Evolutionary conservation across 2,797 vertebrate species (phyloP).

Genomic region (Tadarida brasiliensis): DNA sequence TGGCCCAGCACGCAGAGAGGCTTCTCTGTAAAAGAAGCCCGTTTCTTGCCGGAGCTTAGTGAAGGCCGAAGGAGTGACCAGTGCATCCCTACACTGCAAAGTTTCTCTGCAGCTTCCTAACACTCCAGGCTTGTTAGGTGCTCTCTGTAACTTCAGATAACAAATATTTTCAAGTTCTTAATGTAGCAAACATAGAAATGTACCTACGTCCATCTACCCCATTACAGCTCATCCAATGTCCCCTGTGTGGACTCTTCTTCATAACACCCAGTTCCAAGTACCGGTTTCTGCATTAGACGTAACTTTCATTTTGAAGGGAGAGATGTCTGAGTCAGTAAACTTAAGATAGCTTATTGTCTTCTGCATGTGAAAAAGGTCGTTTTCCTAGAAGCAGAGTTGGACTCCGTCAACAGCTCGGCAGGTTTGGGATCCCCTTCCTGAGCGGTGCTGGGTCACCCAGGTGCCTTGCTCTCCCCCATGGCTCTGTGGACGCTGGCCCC

Average conservation of each 20-base stretch:
- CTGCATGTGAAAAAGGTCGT: not conserved
- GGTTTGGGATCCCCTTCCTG: not conserved
- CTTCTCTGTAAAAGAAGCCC: no score
- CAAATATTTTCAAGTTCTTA: no score
- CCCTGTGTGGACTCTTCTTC: not conserved
- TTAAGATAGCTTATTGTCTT: not conserved
- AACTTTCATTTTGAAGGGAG: not conserved
- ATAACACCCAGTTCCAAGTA: not conserved
- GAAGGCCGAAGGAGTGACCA: not conserved
- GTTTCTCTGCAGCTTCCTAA: not conserved
- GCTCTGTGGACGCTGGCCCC: not conserved
- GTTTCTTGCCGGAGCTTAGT: not conserved
- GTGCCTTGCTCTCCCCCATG: not conserved
- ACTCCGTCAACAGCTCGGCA: not conserved
- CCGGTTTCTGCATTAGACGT: not conserved
- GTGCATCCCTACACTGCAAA: no score
- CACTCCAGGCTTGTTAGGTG: not conserved
- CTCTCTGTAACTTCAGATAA: no score
- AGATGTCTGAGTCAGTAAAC: not conserved
- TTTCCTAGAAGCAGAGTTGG: not conserved
- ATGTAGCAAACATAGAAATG: not conserved
- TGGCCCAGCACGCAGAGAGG: no score
- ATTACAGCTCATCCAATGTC: not conserved
- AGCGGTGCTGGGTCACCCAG: rapidly evolving
- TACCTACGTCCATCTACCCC: not conserved